Percentiles rank a stretch among this genome's conserved stretches.
These are phyloP conservation scores for Charaxes varanes DNA, from an alignment of 1,140 invertebrate species.

Conservation along the genomic window DNA sequence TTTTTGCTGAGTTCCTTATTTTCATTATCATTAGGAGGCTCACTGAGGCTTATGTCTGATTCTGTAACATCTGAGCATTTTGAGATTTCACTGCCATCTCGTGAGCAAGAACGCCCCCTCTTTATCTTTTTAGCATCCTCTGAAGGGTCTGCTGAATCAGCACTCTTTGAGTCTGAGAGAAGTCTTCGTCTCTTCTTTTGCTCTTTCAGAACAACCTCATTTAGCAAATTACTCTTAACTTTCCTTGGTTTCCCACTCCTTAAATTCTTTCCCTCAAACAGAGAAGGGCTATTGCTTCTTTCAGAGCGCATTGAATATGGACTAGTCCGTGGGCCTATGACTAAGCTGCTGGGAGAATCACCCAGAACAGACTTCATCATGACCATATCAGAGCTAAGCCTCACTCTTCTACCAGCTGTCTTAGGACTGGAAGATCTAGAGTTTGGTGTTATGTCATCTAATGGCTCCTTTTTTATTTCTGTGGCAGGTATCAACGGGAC, in stretches of 20 bases:
- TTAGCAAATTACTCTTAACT: constrained; percentile 70
- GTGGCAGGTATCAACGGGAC: constrained; percentile 53
- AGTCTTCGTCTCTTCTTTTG: constrained; percentile 66
- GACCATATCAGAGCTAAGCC: constrained; percentile 62
- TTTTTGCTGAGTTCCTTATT: constrained; percentile 67
- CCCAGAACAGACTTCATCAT: constrained; percentile 64
- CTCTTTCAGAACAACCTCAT: constrained; percentile 68
- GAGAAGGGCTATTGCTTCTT: constrained; percentile 66
- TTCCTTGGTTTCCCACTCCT: constrained; percentile 79
- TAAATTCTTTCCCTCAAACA: constrained; percentile 71
- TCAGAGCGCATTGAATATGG: constrained; percentile 75
- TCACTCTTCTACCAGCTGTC: constrained; percentile 50
- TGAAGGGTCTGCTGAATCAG: constrained; percentile 42
- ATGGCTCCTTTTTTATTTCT: constrained; percentile 67
- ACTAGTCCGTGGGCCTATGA: constrained; percentile 61
- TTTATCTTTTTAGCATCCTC: constrained; percentile 73
- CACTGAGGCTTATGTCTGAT: constrained; percentile 77
- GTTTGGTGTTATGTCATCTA: constrained; percentile 49
- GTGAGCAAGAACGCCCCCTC: constrained; percentile 75
- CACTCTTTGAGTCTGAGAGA: constrained; percentile 60
- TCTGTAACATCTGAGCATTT: constrained; percentile 76
- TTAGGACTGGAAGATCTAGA: constrained; percentile 69
- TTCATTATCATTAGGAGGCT: constrained; percentile 69
- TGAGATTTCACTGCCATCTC: constrained; percentile 73
- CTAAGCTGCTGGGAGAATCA: constrained; percentile 49